Evolutionary conservation across 2,797 vertebrate species (phyloP).

Genomic region (Gila robusta): DNA sequence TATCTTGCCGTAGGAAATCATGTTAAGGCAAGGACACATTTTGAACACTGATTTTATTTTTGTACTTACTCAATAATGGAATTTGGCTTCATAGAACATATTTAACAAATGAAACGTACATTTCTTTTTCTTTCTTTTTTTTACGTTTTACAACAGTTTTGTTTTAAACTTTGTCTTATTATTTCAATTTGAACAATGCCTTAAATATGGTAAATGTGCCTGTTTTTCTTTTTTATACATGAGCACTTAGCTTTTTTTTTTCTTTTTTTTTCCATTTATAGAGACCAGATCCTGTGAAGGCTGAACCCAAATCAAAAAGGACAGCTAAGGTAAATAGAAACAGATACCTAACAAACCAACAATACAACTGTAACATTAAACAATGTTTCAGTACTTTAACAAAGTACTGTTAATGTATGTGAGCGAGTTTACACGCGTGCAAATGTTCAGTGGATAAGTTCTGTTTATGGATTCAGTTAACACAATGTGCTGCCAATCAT

Average conservation of each 20-base stretch:
- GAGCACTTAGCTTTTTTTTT: background rate
- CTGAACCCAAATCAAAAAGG: constrained; percentile 91
- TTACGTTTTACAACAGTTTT: background rate
- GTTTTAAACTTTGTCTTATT: background rate
- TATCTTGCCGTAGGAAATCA: no score
- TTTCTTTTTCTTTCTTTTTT: background rate
- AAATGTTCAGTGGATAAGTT: background rate
- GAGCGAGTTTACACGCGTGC: background rate
- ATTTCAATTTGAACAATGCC: background rate
- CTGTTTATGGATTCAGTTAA: background rate
- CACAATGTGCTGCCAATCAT: background rate
- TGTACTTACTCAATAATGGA: background rate
- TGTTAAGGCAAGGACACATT: background rate
- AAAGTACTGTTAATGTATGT: background rate
- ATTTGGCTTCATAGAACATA: background rate
- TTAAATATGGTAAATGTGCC: background rate
- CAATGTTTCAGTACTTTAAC: background rate
- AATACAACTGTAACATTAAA: background rate
- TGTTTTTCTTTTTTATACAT: background rate
- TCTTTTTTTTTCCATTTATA: constrained; percentile 59
- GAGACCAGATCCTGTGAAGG: constrained; percentile 83
- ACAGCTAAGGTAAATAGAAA: constrained; percentile 83
- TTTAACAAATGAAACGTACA: background rate
- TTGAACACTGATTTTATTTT: background rate
- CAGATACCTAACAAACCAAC: background rate